These are phyloP conservation scores for Helicoverpa armigera DNA, from an alignment of 1,140 invertebrate species.

Conservation along the genomic window DNA sequence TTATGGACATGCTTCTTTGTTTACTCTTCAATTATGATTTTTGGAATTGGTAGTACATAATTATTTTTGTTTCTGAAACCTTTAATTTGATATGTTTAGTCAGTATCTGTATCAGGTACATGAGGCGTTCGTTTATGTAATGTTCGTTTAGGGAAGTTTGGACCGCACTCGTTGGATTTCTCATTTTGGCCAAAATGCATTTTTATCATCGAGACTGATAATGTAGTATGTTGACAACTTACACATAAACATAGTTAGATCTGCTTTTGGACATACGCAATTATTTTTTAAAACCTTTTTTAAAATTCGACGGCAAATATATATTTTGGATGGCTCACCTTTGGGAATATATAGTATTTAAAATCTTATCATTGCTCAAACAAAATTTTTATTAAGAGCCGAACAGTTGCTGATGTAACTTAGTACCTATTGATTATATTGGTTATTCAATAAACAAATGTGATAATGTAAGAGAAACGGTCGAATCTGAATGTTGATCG, in stretches of 20 bases:
- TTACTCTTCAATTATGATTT: conserved; percentile 21
- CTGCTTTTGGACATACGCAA: conserved; percentile 77
- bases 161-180: conserved; percentile 79
- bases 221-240: conserved; percentile 79
- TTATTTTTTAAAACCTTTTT: conserved; percentile 82
- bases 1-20: conserved; percentile 47
- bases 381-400: conserved; percentile 83
- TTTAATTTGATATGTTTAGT: conserved; percentile 47
- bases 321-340: conserved; percentile 85
- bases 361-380: conserved; percentile 83
- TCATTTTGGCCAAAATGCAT: conserved; percentile 85
- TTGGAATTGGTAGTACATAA: conserved; percentile 14
- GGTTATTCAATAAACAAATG: conserved; percentile 79
- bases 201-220: conserved; percentile 85
- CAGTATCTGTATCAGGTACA: conserved; percentile 78
- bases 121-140: conserved; percentile 70
- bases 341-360: conserved; percentile 80
- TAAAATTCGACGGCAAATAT: conserved; percentile 80
- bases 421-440: conserved; percentile 70
- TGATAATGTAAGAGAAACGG: conserved; percentile 81
- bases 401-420: conserved; percentile 78
- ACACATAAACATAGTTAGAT: conserved; percentile 78
- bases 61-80: conserved; percentile 32
- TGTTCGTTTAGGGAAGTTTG: conserved; percentile 73
- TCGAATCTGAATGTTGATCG: conserved; percentile 67